Base-by-base conservation (phyloP, 2,888 invertebrate genomes). In the Biston stratarius region DNA sequence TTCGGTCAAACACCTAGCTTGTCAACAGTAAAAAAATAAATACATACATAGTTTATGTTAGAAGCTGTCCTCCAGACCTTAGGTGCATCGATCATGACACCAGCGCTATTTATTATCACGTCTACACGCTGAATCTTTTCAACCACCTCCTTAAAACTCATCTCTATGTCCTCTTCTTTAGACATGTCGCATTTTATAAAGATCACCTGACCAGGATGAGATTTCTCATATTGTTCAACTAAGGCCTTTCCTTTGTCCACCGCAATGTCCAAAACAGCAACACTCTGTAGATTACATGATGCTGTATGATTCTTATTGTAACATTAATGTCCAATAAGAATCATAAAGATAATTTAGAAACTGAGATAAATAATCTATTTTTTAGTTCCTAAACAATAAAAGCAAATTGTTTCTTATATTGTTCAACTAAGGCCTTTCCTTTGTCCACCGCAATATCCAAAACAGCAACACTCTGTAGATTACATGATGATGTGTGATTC, bases 21-120 rank as follows among this genome's bases (percentile, higher is more conserved):
- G 24, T 24, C 24, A 24, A 24, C 24, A 3, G 3, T 24, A 24
- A 24, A 24, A 24, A 24, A 24, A n/a, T n/a, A n/a, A 24, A 24
- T 24, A 24, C 66, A 1, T 74, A 83, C 82, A 75, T 72, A 80
- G 61, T 84, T 83, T 42, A 81, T 76, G 52, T 78, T 77, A 55
- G 74, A 67, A 3, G 83, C 71, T 34, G 70, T 80, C 59, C 79
- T 76, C 80, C 81, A 82, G 2, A 69, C 6, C 6, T 68, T 51
- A 0, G 77, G 74, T 0, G 77, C 47, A 65, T 83, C 83, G 51
- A 72, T 76, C 77, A 83, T 78, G 49, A 83, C 75, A 0, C 83
- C 83, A 33, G 84, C 83, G 52, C 82, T 81, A 71, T 83, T 84
- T 52, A 84, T 75, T 42, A 83, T 70, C 38, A 83, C 80, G 36